These are phyloP conservation scores for Drosophila pruinosa DNA, from an alignment of 1,140 invertebrate genomes.

Conservation along the genomic window DNA sequence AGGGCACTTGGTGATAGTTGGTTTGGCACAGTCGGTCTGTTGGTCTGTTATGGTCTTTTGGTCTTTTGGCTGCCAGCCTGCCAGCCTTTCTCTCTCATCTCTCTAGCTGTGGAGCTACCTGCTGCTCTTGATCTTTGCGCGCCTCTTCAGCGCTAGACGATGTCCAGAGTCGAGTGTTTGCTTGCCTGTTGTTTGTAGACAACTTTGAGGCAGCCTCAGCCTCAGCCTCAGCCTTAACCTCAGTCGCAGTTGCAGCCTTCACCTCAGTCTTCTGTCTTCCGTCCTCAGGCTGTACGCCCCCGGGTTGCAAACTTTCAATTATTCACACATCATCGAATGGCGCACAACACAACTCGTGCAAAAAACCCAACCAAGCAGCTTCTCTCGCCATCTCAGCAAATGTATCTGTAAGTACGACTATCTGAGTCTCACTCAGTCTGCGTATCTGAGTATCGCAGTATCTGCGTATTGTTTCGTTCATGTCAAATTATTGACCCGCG, in stretches of 20 bases:
- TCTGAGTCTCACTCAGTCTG: not conserved
- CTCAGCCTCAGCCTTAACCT: conserved; percentile 8
- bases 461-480: conserved; percentile 78
- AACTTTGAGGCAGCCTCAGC: conserved; percentile 45
- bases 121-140: conserved; percentile 47
- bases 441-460: not conserved
- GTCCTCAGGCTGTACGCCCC: conserved; percentile 29
- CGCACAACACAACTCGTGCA: too few relatives aligned
- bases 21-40: too few relatives aligned
- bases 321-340: conserved; percentile 70
- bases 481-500: conserved; percentile 80
- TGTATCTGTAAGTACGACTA: not conserved
- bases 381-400: not conserved
- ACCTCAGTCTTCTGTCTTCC: conserved; percentile 12
- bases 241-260: too few relatives aligned
- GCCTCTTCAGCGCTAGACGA: conserved; percentile 38
- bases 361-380: too few relatives aligned
- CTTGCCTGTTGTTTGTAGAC: conserved; percentile 75
- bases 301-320: conserved; percentile 63
- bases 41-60: too few relatives aligned
- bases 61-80: too few relatives aligned
- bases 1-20: conserved; percentile 40
- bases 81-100: not conserved
- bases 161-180: conserved; percentile 57
- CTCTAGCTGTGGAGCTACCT: not conserved